phyloP scores from a whole-genome alignment of 2,888 invertebrate species.

The Sarcophaga caerulescens region DNA sequence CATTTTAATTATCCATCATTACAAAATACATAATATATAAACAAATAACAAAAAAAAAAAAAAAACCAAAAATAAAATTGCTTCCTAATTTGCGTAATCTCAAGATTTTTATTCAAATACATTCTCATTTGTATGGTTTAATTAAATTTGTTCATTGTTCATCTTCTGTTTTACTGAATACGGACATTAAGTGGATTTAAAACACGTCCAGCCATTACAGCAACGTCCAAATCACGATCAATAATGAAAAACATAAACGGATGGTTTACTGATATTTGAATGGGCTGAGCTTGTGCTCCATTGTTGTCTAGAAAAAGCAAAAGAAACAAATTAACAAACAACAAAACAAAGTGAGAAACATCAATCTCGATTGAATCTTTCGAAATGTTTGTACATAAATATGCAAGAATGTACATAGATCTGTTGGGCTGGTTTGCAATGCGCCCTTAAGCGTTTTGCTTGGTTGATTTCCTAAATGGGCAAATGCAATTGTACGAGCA shows the following conservation, averaged over 20 bases:
- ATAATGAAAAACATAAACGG: slow-evolving; percentile 93
- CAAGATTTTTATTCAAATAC: slow-evolving; percentile 8
- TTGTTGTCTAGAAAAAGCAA: slow-evolving; percentile 75
- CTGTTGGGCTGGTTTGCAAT: slow-evolving; percentile 23
- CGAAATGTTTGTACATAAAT: slow-evolving; percentile 27
- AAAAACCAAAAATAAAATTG: not conserved
- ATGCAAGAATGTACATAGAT: slow-evolving; percentile 3
- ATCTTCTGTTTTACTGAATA: slow-evolving; percentile 81
- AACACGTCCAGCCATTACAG: slow-evolving; percentile 91
- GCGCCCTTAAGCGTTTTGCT: slow-evolving; percentile 59
- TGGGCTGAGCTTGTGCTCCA: slow-evolving; percentile 82
- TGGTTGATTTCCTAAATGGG: slow-evolving; percentile 51
- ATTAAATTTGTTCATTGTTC: not conserved
- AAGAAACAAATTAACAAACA: slow-evolving; percentile 12
- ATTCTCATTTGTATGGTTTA: not conserved
- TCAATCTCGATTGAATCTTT: slow-evolving; percentile 36
- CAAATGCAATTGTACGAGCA: not conserved
- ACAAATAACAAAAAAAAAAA: not conserved
- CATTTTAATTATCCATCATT: no score
- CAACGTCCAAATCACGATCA: slow-evolving; percentile 89
- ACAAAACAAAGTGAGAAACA: slow-evolving; percentile 31
- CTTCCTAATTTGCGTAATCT: slow-evolving; percentile 22
- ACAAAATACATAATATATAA: no score
- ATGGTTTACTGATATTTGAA: slow-evolving; percentile 89
- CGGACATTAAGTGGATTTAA: slow-evolving; percentile 91